These are phyloP conservation scores for Penaeus monodon DNA, from an alignment of 2,888 invertebrate genomes.

Conservation along the genomic window DNA sequence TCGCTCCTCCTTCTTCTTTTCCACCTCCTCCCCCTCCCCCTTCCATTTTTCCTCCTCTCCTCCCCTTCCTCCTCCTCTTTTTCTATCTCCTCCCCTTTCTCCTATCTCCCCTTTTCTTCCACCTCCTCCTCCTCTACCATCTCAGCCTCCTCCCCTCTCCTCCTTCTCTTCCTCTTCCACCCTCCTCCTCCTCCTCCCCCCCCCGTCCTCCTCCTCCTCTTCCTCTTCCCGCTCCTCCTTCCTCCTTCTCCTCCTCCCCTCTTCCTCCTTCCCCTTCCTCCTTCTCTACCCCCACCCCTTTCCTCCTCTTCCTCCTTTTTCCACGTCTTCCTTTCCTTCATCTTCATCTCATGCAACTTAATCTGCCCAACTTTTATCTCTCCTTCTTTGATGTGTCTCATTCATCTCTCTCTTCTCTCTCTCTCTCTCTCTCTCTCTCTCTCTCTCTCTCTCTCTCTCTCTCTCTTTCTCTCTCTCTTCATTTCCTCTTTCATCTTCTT, in stretches of 20 bases:
- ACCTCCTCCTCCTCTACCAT: neutral
- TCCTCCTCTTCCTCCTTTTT: neutral
- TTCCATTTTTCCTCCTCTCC: neutral
- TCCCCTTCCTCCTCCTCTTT: too few relatives aligned
- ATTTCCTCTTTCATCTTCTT: neutral
- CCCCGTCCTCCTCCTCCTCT: neutral
- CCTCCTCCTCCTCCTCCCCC: neutral
- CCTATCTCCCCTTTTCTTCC: neutral
- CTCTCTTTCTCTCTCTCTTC: neutral
- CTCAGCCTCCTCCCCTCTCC: neutral
- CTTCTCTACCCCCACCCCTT: neutral
- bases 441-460: too few relatives aligned
- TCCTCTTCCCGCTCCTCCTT: neutral
- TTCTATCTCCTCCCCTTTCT: too few relatives aligned
- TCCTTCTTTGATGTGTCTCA: neutral
- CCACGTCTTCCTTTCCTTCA: neutral
- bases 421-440: neutral
- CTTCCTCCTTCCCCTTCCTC: neutral
- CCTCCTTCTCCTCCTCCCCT: neutral
- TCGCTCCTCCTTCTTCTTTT: neutral
- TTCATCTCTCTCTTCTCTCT: neutral
- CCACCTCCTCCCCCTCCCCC: neutral
- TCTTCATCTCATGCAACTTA: neutral
- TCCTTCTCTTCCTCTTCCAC: neutral
- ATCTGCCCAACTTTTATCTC: neutral